Base-by-base conservation (phyloP, 2,113 vertebrate genomes). In the Amphilophus citrinellus region DNA sequence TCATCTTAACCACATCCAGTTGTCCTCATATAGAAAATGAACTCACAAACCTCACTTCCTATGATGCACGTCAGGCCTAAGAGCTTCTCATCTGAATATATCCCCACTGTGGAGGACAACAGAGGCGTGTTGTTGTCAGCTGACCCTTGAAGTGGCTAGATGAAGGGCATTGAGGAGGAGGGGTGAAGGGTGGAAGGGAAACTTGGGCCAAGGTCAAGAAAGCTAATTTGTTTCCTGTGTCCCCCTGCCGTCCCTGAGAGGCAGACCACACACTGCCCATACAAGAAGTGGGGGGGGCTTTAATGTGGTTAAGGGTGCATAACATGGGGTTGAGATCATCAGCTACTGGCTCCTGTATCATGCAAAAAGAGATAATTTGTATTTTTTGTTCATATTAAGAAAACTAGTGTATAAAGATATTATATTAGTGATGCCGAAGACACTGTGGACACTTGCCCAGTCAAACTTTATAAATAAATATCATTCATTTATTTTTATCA, bases 151-250 rank as follows among this genome's bases (percentile, higher is more conserved):
- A 95, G 95, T 95, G 88, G 94, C 92, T 79, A 91, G 91, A 93
- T 88, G 91, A 92, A 92, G 93, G 92, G 83, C 85, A 82, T 85
- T 57, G 58, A 30, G 81, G 75, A 71, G 89, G 88, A 76, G 84
- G 73, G 88, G 82, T 61, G 68, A 84, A 61, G 91, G 80, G 84
- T 88, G 87, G 91, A 94, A 94, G 88, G 92, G 91, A 95, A 96
- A 94, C 94, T 94, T 91, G 89, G 93, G 93, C 95, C 95, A 95
- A 96, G 95, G 96, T 96, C 95, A 96, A 95, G 94, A 96, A 95
- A 96, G 95, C 95, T 94, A 95, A 96, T 96, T 96, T 96, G 95
- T 95, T 94, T 95, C 95, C 95, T 94, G 94, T 84, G 68, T 94
- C 92, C 92, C 92, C 91, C 92, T 88, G 90, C 86, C 44, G 90